phyloP scores from a whole-genome alignment of 2,888 invertebrate genomes.

The Trachelus stipa region DNA sequence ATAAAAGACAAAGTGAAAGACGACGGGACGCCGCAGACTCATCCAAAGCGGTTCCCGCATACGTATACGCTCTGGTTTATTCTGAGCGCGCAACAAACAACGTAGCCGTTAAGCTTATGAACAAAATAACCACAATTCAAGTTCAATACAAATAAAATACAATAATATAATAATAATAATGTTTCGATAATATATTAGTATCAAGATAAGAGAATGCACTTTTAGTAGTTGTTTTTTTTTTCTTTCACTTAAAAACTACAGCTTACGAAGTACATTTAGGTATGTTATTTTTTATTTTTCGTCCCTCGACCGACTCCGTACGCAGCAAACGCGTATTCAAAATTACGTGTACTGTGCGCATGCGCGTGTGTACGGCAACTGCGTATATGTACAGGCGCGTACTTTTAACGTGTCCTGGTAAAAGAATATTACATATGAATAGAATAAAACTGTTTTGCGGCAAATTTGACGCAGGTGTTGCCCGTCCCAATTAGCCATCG shows the following conservation, averaged over 20 bases:
- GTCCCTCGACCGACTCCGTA: conserved; percentile 16
- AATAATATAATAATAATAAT: conserved; percentile 32
- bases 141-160: conserved; percentile 6
- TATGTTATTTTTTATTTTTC: conserved; percentile 14
- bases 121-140: conserved; percentile 35
- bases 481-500: neutral
- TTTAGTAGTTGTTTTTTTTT: conserved; percentile 19
- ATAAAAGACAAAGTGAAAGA: neutral
- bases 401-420: neutral
- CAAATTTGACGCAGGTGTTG: too few species aligned
- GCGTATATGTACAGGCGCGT: neutral
- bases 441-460: neutral
- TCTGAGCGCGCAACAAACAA: neutral
- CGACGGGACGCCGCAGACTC: neutral
- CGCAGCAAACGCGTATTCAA: conserved; percentile 13
- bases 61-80: neutral
- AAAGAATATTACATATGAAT: neutral
- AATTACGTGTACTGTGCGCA: neutral
- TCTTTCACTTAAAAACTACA: conserved; percentile 13
- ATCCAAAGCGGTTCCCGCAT: neutral
- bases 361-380: neutral
- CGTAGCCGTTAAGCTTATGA: conserved; percentile 17
- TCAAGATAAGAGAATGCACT: conserved; percentile 44
- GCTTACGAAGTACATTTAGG: conserved; percentile 21
- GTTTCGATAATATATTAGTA: conserved; percentile 41